Percentiles rank a stretch among this genome's conserved stretches.
phyloP scores from a whole-genome alignment of 2,888 invertebrate genomes.

The Tortrix viridana region DNA sequence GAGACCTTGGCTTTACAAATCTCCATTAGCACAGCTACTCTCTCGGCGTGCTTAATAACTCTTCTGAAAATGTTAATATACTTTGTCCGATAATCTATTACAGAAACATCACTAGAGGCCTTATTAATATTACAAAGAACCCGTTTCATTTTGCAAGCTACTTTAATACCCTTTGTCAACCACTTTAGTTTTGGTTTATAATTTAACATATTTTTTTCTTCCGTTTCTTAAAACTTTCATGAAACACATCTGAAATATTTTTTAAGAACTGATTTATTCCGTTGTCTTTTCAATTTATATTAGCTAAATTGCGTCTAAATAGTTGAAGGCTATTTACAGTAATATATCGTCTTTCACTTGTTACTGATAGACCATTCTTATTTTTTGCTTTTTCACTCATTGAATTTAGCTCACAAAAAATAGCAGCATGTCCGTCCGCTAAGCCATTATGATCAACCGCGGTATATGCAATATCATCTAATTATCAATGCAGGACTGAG shows the following conservation, averaged over 20 bases:
- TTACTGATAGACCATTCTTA: background rate
- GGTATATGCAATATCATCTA: background rate
- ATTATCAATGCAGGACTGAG: slow-evolving; percentile 18
- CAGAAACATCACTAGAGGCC: no score
- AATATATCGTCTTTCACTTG: background rate
- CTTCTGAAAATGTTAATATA: no score
- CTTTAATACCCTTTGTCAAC: no score
- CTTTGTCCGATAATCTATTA: no score
- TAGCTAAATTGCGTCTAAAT: slow-evolving; percentile 1
- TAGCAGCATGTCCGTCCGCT: slow-evolving; percentile 19
- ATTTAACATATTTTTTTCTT: background rate
- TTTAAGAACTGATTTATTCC: slow-evolving; percentile 4
- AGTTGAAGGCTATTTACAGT: no score
- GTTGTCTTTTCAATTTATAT: background rate
- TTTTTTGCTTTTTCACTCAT: background rate
- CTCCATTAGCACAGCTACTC: no score
- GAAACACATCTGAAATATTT: background rate
- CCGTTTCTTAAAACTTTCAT: background rate
- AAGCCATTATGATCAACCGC: slow-evolving; percentile 12
- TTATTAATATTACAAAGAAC: no score
- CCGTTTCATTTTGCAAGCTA: no score
- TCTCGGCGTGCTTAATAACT: no score
- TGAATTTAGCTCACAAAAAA: background rate
- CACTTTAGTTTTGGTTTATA: no score
- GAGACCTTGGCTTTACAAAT: no score